These are phyloP conservation scores for Brachionus manjavacas DNA, from an alignment of 1,140 invertebrate species.

Conservation along the genomic window DNA sequence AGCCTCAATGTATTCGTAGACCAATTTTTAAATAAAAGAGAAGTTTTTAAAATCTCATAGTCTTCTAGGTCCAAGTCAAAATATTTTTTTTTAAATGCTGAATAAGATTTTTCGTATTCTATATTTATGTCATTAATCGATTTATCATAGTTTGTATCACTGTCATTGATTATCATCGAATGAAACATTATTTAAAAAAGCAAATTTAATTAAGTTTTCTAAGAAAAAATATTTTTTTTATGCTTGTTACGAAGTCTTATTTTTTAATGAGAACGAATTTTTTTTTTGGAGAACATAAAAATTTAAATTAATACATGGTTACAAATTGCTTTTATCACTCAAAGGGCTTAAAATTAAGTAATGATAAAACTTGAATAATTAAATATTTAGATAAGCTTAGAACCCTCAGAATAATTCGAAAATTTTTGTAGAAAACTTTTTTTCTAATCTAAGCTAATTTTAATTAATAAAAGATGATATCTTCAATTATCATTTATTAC, in stretches of 20 bases:
- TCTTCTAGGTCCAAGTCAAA: neutral
- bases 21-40: conserved; percentile 37
- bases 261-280: neutral
- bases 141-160: neutral
- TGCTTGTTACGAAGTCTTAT: neutral
- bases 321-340: neutral
- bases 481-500: too few relatives aligned
- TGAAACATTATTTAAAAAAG: neutral
- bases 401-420: too few relatives aligned
- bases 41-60: conserved; percentile 5
- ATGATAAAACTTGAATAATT: neutral
- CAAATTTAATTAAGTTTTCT: neutral
- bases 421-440: too few relatives aligned
- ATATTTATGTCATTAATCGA: neutral
- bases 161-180: neutral
- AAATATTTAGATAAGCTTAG: neutral
- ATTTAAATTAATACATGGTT: neutral
- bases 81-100: neutral
- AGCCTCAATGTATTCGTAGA: neutral
- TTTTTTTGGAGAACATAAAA: neutral
- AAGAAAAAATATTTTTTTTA: neutral
- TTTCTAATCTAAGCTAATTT: too few relatives aligned
- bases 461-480: too few relatives aligned
- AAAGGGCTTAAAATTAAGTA: neutral
- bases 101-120: conserved; percentile 13